Conservation (phyloP, 2,888 invertebrate genomes). For the Caenorhabditis plicata region DNA sequence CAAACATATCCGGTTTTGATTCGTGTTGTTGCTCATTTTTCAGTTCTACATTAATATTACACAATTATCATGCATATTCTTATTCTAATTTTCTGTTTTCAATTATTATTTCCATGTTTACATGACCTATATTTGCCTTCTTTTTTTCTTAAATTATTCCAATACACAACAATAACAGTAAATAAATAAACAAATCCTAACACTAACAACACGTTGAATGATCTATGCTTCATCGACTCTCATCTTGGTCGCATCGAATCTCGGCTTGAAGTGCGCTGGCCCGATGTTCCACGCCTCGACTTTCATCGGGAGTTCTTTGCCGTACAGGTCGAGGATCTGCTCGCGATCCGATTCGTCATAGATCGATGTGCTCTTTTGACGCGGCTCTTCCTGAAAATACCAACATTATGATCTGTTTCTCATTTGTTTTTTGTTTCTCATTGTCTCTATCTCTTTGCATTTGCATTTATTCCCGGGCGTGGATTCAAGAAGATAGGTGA, state of each 20-base stretch:
- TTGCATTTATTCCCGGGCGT: too few relatives aligned
- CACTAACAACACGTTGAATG: background rate
- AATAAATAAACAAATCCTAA: background rate
- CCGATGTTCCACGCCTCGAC: constrained; percentile 61
- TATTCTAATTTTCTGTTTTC: too few relatives aligned
- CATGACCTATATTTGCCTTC: too few relatives aligned
- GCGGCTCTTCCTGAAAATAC: constrained; percentile 26
- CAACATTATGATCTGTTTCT: background rate
- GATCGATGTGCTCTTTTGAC: constrained; percentile 27
- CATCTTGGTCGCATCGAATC: constrained; percentile 37
- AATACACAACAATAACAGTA: background rate
- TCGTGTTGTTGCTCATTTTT: constrained; percentile 9
- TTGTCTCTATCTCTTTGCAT: too few relatives aligned
- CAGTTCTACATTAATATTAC: constrained; percentile 7
- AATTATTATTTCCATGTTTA: too few relatives aligned
- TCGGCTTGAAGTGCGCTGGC: constrained; percentile 45
- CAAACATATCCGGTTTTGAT: constrained; percentile 1
- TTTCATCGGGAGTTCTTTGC: constrained; percentile 58
- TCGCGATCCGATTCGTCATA: constrained; percentile 58
- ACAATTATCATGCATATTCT: constrained; percentile 8
- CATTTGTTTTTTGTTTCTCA: background rate
- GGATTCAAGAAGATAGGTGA: too few relatives aligned
- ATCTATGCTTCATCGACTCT: constrained; percentile 15
- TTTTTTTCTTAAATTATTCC: background rate
- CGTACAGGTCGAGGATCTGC: constrained; percentile 54